Base-by-base conservation (phyloP, 1,140 invertebrate genomes). In the Telenomus remus region DNA sequence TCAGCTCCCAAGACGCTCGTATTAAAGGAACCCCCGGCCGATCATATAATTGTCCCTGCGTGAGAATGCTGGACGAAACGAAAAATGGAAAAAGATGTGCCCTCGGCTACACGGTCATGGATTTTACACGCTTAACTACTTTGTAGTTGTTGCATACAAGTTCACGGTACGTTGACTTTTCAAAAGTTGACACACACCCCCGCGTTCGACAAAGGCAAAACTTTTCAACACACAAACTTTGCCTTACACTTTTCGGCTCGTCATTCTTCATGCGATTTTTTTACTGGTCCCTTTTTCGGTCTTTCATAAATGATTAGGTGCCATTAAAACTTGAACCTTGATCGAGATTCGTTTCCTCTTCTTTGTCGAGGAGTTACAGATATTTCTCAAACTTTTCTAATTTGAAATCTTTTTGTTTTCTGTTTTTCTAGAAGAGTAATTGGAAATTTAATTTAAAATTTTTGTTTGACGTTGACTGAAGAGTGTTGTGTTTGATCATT, bases 21-120 rank as follows among this genome's bases (percentile, higher is more conserved):
- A 61, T 69, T 72, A 64, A 79, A 76, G 68, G 72, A 79, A 69
- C 61, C 69, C 43, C 54, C 37, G 68, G 51, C n/a, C n/a, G n/a
- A 76, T 73, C 47, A 73, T n/a, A n/a, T 73, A 79, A 82, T 83
- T 79, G 81, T 83, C 79, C 81, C 79, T 72, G 81, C 82, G 80
- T 83, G 82, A 84, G 82, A 84, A 83, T 76, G 75, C 55, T 56
- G 64, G 37, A 1, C 71, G n/a, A n/a, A 78, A 73, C 46, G 71
- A 68, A 80, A 76, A 80, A 82, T 79, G 6, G 69, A 68, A n/a
- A n/a, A 56, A 79, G 78, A 82, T 79, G 80, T 76, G 81, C 81
- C 78, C 54, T 66, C 54, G 73, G 70, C 65, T 54, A 76, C n/a
- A n/a, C 33, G 48, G 61, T 73, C 72, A 60, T 14, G 76, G 64